Evolutionary conservation across 2,113 vertebrate species (phyloP).

Genomic region (Martes martes): DNA sequence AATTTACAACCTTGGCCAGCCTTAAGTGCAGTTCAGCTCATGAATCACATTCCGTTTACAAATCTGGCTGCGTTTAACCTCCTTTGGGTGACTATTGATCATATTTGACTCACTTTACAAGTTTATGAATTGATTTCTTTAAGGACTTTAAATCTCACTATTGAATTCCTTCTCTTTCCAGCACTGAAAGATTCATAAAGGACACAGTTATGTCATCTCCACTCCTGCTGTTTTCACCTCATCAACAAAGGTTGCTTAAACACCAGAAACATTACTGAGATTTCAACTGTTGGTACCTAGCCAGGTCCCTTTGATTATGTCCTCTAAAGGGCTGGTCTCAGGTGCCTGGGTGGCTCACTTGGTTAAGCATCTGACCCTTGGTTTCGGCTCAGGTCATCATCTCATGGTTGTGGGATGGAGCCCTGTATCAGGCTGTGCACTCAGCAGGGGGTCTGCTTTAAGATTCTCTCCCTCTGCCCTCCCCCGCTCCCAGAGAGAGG

Average conservation of each 20-base stretch:
- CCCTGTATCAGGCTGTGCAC: no score
- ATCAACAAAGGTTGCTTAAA: neutral
- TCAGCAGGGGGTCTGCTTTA: no score
- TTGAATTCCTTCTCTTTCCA: neutral
- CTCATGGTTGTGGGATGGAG: no score
- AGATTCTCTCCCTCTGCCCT: no score
- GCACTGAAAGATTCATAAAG: neutral
- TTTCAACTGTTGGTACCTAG: neutral
- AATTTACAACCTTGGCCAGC: no score
- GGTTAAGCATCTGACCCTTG: no score
- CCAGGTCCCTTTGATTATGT: neutral
- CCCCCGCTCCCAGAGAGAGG: no score
- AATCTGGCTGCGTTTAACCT: no score
- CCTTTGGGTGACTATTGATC: no score
- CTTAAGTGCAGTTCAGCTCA: no score
- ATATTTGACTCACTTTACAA: neutral
- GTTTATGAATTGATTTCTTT: neutral
- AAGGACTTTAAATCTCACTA: neutral
- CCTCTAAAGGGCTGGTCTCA: neutral
- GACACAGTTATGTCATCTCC: neutral
- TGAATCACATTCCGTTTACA: no score
- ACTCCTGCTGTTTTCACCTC: neutral
- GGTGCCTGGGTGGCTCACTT: neutral
- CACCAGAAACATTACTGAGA: neutral
- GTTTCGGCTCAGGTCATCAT: no score